These are phyloP conservation scores for Scalopus aquaticus DNA, from an alignment of 2,113 vertebrate species.

Conservation along the genomic window DNA sequence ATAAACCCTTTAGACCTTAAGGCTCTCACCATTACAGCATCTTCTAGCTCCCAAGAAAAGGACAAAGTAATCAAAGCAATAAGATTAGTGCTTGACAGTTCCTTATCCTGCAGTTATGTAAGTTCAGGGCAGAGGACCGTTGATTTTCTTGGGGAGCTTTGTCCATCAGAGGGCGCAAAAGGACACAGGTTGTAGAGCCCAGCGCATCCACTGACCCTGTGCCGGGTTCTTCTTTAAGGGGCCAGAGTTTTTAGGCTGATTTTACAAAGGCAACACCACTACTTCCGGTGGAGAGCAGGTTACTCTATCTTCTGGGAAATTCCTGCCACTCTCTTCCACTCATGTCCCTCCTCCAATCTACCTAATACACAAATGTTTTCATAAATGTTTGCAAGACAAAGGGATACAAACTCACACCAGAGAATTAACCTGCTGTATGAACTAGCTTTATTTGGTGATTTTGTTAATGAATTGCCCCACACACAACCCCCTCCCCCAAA, in stretches of 20 bases:
- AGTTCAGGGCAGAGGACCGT: too few species aligned
- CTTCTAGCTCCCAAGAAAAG: neutral
- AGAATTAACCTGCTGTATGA: neutral
- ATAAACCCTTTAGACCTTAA: neutral
- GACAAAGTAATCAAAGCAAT: neutral
- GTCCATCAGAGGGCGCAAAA: neutral
- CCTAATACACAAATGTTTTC: neutral
- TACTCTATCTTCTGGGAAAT: neutral
- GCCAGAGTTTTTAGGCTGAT: neutral
- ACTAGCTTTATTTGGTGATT: neutral
- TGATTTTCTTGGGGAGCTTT: neutral
- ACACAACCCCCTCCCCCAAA: too few species aligned
- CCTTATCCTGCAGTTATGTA: neutral
- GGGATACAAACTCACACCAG: neutral
- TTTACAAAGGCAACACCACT: neutral
- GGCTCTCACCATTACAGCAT: neutral
- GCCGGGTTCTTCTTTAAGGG: neutral
- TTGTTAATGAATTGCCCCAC: neutral
- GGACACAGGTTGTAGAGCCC: neutral
- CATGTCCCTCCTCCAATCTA: neutral
- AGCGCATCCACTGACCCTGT: neutral
- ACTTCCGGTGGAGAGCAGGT: neutral
- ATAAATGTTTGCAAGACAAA: neutral
- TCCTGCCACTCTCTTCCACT: neutral
- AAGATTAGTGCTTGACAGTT: neutral